Percentiles rank a stretch among this genome's conserved stretches.
Evolutionary conservation across 2,888 invertebrate genomes (phyloP).

Genomic region (Phengaris alcon): DNA sequence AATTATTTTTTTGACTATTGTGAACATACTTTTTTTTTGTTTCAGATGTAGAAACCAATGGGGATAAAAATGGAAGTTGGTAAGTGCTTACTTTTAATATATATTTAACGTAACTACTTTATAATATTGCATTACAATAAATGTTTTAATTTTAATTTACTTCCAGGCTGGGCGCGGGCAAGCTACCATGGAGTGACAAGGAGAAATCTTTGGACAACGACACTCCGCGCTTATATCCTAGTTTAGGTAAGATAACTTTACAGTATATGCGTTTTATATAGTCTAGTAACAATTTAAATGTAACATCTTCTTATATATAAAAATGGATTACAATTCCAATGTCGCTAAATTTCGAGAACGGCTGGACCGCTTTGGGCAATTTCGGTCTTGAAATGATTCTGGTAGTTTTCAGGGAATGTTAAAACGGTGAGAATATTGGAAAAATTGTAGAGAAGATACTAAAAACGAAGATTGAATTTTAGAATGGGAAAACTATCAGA

Average conservation of each 20-base stretch:
- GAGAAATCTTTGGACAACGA: slow-evolving; percentile 53
- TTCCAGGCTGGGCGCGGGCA: slow-evolving; percentile 50
- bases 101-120: not conserved
- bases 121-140: not conserved
- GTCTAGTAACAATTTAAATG: no score
- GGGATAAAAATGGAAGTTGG: slow-evolving; percentile 59
- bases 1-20: not conserved
- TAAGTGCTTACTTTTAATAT: slow-evolving; percentile 43
- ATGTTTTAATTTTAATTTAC: slow-evolving; percentile 21
- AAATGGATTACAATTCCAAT: no score
- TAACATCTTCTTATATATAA: no score
- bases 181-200: slow-evolving; percentile 52
- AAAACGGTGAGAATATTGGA: no score
- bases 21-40: slow-evolving; percentile 33
- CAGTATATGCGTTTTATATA: not conserved
- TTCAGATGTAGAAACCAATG: slow-evolving; percentile 51
- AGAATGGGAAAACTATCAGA: no score
- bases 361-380: no score
- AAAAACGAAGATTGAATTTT: no score
- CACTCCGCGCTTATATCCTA: slow-evolving; percentile 60
- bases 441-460: no score
- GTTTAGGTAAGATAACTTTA: slow-evolving; percentile 50
- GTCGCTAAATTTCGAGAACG: no score
- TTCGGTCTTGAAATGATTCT: no score
- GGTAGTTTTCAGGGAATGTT: no score